Percentiles rank a stretch among this genome's conserved stretches.
Evolutionary conservation across 2,797 vertebrate species (phyloP).

Genomic region (Neosalanx taihuensis): DNA sequence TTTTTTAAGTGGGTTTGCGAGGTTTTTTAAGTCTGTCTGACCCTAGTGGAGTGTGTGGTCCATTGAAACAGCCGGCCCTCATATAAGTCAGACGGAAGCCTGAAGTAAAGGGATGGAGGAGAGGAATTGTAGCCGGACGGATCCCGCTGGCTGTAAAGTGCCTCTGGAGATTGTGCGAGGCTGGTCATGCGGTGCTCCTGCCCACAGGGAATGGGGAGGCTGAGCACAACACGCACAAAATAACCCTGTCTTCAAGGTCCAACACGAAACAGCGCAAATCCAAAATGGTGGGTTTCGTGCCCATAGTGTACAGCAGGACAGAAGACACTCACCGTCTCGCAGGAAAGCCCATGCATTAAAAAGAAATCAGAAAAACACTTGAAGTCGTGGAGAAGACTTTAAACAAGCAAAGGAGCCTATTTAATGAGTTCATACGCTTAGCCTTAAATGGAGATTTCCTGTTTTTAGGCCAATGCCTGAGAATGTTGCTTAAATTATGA

Average conservation of each 20-base stretch:
- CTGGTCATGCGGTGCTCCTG: constrained; percentile 28
- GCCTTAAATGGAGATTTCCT: constrained; percentile 37
- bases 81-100: constrained; percentile 32
- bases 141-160: constrained; percentile 42
- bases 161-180: constrained; percentile 33
- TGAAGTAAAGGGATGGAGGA: constrained; percentile 19
- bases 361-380: constrained; percentile 12
- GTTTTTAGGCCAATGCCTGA: constrained; percentile 29
- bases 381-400: background rate
- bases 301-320: too few species aligned
- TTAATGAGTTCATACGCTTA: constrained; percentile 32
- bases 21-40: background rate
- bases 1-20: constrained; percentile 23
- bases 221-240: background rate
- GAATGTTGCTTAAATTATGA: constrained; percentile 35
- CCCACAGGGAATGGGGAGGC: constrained; percentile 17
- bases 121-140: constrained; percentile 25
- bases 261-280: background rate
- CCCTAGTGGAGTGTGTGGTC: constrained; percentile 5
- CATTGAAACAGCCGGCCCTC: constrained; percentile 32
- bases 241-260: background rate
- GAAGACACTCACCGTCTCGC: constrained; percentile 2
- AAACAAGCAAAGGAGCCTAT: constrained; percentile 7
- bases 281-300: background rate
- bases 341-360: constrained; percentile 10